phyloP scores from a whole-genome alignment of 1,140 invertebrate species.

The Drosophila murphyi region DNA sequence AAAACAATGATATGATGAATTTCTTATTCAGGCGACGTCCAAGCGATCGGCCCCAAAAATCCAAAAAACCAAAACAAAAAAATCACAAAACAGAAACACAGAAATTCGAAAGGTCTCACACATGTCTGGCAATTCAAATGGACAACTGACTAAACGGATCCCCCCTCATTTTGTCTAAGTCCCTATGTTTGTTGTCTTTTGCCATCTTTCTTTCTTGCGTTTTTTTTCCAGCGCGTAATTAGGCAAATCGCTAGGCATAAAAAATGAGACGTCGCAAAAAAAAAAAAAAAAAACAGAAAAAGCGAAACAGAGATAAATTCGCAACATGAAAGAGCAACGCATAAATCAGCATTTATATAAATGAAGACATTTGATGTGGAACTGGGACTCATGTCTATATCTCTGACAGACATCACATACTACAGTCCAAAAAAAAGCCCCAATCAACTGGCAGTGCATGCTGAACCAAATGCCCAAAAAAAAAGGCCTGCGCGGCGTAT shows the following conservation, averaged over 20 bases:
- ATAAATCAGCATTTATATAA: conserved; percentile 77
- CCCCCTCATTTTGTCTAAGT: conserved; percentile 11
- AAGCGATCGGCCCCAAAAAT: conserved; percentile 57
- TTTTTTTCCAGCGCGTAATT: conserved; percentile 63
- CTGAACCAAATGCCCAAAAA: conserved; percentile 45
- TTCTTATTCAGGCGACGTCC: conserved; percentile 71
- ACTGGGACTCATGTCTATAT: conserved; percentile 34
- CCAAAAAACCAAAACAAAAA: conserved; percentile 18
- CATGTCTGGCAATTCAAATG: conserved; percentile 78
- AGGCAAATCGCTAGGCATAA: conserved; percentile 55
- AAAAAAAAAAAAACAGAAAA: conserved; percentile 14
- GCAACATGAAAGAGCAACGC: conserved; percentile 70
- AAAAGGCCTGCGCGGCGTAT: conserved; percentile 60
- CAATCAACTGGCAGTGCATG: conserved; percentile 66
- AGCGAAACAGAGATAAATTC: conserved; percentile 45
- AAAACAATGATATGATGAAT: conserved; percentile 30
- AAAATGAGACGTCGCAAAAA: conserved; percentile 57
- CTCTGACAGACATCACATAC: background rate
- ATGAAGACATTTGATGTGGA: conserved; percentile 76
- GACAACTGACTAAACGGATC: conserved; percentile 61
- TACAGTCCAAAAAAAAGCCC: conserved; percentile 36
- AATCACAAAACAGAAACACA: conserved; percentile 17
- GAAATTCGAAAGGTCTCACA: conserved; percentile 73
- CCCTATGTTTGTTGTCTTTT: conserved; percentile 1
- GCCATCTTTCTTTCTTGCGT: conserved; percentile 14